Conservation (phyloP, 2,797 vertebrate genomes). For the Florisuga fusca region DNA sequence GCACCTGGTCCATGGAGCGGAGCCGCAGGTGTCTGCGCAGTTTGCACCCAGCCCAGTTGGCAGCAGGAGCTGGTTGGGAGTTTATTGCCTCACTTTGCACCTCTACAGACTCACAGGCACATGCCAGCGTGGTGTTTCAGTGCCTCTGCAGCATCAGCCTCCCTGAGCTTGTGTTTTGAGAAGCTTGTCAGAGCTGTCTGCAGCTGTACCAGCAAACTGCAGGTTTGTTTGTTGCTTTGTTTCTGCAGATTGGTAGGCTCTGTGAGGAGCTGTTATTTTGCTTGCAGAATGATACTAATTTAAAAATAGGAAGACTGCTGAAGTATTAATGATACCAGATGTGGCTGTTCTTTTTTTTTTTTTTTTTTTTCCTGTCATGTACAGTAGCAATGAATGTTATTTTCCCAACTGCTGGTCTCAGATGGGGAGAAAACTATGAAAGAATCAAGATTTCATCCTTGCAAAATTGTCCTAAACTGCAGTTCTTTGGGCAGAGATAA, state of each 20-base stretch:
- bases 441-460: not conserved
- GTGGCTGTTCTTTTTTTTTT: constrained; percentile 44
- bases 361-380: constrained; percentile 52
- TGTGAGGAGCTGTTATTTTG: constrained; percentile 59
- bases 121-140: constrained; percentile 14
- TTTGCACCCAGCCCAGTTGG: not conserved
- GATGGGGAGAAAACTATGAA: not conserved
- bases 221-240: constrained; percentile 9
- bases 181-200: constrained; percentile 27
- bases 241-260: not conserved
- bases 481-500: not conserved
- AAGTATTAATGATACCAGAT: constrained; percentile 74
- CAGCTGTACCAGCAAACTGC: not conserved
- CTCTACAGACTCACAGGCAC: constrained; percentile 17
- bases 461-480: not conserved
- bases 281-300: constrained; percentile 59
- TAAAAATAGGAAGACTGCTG: constrained; percentile 62
- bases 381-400: not conserved
- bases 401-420: not conserved
- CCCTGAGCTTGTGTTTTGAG: not conserved
- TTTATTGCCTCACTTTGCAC: constrained; percentile 48
- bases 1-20: not conserved
- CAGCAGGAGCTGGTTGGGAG: not conserved
- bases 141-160: not conserved
- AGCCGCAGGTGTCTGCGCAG: constrained; percentile 9